Conservation (phyloP, 2,113 vertebrate genomes). For the Hippocampus guttulatus region DNA sequence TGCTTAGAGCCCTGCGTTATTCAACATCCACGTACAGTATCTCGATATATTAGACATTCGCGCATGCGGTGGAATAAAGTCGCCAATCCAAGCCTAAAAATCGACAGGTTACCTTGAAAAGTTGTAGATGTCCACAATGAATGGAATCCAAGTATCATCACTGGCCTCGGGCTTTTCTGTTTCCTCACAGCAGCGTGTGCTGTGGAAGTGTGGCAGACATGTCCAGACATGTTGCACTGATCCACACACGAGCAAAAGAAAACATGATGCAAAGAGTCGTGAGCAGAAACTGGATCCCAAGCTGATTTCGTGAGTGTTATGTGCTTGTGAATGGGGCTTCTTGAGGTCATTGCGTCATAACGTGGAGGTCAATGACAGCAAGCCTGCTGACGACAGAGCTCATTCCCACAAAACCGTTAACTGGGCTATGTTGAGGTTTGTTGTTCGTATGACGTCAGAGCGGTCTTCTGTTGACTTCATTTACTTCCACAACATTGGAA, state of each 20-base stretch:
- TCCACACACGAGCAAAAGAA: slow-evolving; percentile 2
- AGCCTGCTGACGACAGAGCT: not conserved
- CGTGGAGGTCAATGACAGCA: not conserved
- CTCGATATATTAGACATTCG: not conserved
- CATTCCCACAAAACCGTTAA: not conserved
- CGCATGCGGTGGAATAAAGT: too few relatives aligned
- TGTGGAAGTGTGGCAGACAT: slow-evolving; percentile 43
- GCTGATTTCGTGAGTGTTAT: not conserved
- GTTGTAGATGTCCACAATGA: slow-evolving; percentile 18
- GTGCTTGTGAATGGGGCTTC: not conserved
- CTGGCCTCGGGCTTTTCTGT: slow-evolving; percentile 2
- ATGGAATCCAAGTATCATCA: slow-evolving; percentile 32
- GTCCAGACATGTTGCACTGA: slow-evolving; percentile 58
- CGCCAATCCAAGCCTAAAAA: not conserved
- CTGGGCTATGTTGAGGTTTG: not conserved
- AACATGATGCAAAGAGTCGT: slow-evolving; percentile 9
- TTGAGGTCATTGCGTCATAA: not conserved
- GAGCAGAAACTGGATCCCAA: slow-evolving; percentile 1
- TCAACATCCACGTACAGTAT: slow-evolving; percentile 14
- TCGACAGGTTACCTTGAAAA: slow-evolving; percentile 44
- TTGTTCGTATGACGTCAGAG: not conserved
- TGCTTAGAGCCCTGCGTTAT: slow-evolving; percentile 18
- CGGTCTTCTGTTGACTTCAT: not conserved
- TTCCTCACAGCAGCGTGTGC: slow-evolving; percentile 8
- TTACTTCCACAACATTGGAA: not conserved